Percentiles rank a stretch among this genome's conserved stretches.
Conservation (phyloP, 1,140 invertebrate genomes). For the Zelostemma sp. region DNA sequence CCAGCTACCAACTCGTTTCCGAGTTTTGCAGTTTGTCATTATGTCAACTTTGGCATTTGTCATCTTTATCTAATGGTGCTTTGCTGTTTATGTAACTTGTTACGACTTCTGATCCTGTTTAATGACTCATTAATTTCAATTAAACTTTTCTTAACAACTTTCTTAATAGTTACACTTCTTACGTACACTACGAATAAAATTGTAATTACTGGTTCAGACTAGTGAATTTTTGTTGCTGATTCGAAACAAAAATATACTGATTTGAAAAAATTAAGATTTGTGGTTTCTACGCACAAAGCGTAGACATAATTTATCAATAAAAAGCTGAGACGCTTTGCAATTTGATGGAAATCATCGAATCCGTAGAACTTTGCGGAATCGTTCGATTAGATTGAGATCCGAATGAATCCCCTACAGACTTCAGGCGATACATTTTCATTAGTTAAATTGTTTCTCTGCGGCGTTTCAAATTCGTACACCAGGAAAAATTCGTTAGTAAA, state of each 20-base stretch:
- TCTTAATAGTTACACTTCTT: background rate
- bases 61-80: conserved; percentile 43
- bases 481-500: too few species aligned
- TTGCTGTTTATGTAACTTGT: background rate
- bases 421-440: conserved; percentile 63
- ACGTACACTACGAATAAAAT: background rate
- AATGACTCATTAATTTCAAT: conserved; percentile 14
- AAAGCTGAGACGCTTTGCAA: too few species aligned
- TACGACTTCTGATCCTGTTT: conserved; percentile 10
- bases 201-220: background rate
- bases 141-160: background rate
- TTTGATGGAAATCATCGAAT: background rate
- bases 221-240: too few species aligned
- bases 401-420: conserved; percentile 31
- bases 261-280: too few species aligned
- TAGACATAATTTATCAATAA: too few species aligned
- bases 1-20: conserved; percentile 14
- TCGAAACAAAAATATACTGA: too few species aligned
- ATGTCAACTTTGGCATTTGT: conserved; percentile 51
- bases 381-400: conserved; percentile 22
- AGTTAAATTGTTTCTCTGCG: conserved; percentile 66
- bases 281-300: too few species aligned
- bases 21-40: conserved; percentile 26
- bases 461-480: conserved; percentile 35
- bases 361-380: background rate